Percentiles rank a stretch among this genome's conserved stretches.
These are phyloP conservation scores for Lutraria lutraria DNA, from an alignment of 2,888 invertebrate species.

Conservation along the genomic window DNA sequence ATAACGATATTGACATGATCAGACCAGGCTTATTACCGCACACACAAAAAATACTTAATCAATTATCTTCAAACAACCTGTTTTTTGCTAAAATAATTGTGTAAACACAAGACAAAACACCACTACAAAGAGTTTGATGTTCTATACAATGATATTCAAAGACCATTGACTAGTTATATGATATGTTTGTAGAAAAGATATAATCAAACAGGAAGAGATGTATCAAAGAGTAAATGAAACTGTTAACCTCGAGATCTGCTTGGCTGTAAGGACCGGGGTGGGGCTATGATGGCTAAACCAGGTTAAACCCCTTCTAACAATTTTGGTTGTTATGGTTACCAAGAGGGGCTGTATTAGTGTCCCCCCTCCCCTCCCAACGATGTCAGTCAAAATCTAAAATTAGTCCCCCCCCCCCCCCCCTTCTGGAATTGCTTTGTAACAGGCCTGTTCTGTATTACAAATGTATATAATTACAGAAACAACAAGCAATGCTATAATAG, in stretches of 20 bases:
- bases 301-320: too few species aligned
- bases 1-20: not conserved
- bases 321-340: too few species aligned
- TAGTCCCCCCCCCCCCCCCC: too few species aligned
- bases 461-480: not conserved
- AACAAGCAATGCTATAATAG: not conserved
- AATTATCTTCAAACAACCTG: not conserved
- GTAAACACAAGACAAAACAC: not conserved
- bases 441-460: not conserved
- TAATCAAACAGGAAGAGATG: not conserved
- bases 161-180: not conserved
- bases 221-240: not conserved
- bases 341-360: too few species aligned
- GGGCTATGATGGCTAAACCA: too few species aligned
- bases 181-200: constrained; percentile 4
- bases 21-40: not conserved
- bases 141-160: not conserved
- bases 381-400: too few species aligned
- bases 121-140: not conserved
- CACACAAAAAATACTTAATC: not conserved
- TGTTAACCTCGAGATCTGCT: too few species aligned
- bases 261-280: too few species aligned
- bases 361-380: too few species aligned
- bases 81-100: not conserved
- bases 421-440: too few species aligned